These are phyloP conservation scores for Dolichomitus sp. DNA, from an alignment of 2,888 invertebrate genomes.

Conservation along the genomic window DNA sequence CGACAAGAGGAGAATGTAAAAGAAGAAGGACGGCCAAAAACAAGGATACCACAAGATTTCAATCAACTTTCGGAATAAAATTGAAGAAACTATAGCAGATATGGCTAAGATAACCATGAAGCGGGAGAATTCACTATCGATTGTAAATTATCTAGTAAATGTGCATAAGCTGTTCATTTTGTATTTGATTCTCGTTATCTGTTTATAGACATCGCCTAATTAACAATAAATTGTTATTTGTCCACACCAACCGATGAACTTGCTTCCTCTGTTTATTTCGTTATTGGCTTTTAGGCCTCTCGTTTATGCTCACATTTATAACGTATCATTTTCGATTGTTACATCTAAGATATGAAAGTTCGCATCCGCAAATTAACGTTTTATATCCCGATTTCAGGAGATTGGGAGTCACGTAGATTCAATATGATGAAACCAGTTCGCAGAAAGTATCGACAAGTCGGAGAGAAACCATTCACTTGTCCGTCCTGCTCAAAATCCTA, in stretches of 20 bases:
- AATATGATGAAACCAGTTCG: constrained; percentile 5
- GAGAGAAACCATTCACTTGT: constrained; percentile 70
- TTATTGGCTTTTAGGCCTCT: constrained; percentile 1
- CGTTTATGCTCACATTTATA: not conserved
- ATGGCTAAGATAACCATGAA: not conserved
- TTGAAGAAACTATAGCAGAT: not conserved
- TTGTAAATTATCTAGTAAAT: not conserved
- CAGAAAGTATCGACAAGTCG: constrained; percentile 5
- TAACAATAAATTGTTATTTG: constrained; percentile 16
- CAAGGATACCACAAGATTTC: not conserved
- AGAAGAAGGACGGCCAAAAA: not conserved
- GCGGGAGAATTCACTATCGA: not conserved
- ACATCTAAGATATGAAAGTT: constrained; percentile 6
- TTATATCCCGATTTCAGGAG: constrained; percentile 45
- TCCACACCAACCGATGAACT: constrained; percentile 8
- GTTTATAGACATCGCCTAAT: not conserved
- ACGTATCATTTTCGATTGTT: not conserved
- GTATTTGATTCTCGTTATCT: constrained; percentile 8
- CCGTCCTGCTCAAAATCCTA: constrained; percentile 78
- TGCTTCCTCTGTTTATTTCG: not conserved
- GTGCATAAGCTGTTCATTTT: not conserved
- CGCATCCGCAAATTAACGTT: not conserved
- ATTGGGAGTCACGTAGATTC: constrained; percentile 21
- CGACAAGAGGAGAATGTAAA: not conserved
- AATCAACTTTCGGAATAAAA: constrained; percentile 7